Base-by-base conservation (phyloP, 1,140 invertebrate species). In the Saccostrea echinata region DNA sequence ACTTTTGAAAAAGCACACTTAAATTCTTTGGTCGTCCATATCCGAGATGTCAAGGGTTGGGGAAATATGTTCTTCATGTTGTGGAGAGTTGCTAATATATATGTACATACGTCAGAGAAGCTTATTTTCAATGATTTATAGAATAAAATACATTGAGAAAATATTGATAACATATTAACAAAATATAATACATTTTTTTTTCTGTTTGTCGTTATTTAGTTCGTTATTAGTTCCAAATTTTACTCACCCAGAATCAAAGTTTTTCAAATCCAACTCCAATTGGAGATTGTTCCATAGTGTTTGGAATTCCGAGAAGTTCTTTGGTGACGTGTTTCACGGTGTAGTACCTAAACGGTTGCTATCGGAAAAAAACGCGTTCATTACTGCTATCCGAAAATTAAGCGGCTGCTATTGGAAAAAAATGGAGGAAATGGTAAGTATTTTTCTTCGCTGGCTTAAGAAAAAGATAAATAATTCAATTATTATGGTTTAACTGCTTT, bases 371-470 rank as follows among this genome's bases (percentile, higher is more conserved):
- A 43, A 43, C 1, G 43, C n/a, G n/a, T 24, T 68, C 27, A 68
- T 24, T n/a, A 24, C 27, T 24, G 27, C 64, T 68, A 68, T 68
- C n/a, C 27, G 27, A 24, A 30, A 30, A 30, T 24, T 68, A 12
- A 24, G n/a, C n/a, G 27, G 27, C n/a, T 68, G 8, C 64, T 68
- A 68, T 68, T 68, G 64, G n/a, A 68, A n/a, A 68, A n/a, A 68
- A n/a, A n/a, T 68, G 64, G 27, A 68, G 27, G 27, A n/a, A 68
- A 30, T 68, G 27, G n/a, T 68, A 24, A 68, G 6, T 12, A 24
- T 3, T 24, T 30, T 30, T 68, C 43, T 6, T 43, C 4, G 43
- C 43, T 43, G 43, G 43, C 6, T 43, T 4, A 43, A 43, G 6
- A 43, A 43, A 43, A 43, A 43, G 43, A 43, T 43, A 43, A 43